These are phyloP conservation scores for Sarcophaga bullata DNA, from an alignment of 1,140 invertebrate genomes.

Conservation along the genomic window DNA sequence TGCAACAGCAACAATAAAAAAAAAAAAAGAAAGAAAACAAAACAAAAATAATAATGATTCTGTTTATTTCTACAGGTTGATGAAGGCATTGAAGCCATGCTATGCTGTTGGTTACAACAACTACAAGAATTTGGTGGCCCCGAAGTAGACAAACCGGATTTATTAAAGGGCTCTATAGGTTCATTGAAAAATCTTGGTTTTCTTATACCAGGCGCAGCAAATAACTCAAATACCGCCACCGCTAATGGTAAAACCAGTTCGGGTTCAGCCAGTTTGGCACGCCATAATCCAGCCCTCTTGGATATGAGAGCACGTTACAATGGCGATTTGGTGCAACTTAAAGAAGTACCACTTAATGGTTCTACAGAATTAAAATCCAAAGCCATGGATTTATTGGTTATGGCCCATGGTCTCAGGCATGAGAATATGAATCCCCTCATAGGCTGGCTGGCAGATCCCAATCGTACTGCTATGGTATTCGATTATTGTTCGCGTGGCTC, in stretches of 20 bases:
- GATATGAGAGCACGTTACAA: slow-evolving; percentile 82
- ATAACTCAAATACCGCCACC: slow-evolving; percentile 67
- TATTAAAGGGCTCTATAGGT: slow-evolving; percentile 80
- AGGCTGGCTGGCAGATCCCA: slow-evolving; percentile 76
- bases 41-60: background rate
- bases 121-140: slow-evolving; percentile 81
- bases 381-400: slow-evolving; percentile 81
- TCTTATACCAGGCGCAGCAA: slow-evolving; percentile 40
- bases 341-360: slow-evolving; percentile 71
- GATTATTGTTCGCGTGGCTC: slow-evolving; percentile 87
- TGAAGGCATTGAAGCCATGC: slow-evolving; percentile 83
- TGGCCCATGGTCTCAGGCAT: slow-evolving; percentile 84
- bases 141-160: slow-evolving; percentile 83
- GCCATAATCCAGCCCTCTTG: slow-evolving; percentile 71
- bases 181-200: slow-evolving; percentile 67
- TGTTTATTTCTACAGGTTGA: slow-evolving; percentile 71
- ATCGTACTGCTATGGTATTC: slow-evolving; percentile 78
- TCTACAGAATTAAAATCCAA: slow-evolving; percentile 81
- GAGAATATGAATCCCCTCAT: slow-evolving; percentile 90
- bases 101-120: slow-evolving; percentile 83
- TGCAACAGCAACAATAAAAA: background rate
- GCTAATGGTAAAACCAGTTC: slow-evolving; percentile 58
- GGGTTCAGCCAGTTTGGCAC: slow-evolving; percentile 72
- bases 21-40: too few species aligned
- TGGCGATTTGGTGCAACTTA: slow-evolving; percentile 87